These are phyloP conservation scores for Remorina albescens DNA, from an alignment of 2,797 vertebrate genomes.

Conservation along the genomic window DNA sequence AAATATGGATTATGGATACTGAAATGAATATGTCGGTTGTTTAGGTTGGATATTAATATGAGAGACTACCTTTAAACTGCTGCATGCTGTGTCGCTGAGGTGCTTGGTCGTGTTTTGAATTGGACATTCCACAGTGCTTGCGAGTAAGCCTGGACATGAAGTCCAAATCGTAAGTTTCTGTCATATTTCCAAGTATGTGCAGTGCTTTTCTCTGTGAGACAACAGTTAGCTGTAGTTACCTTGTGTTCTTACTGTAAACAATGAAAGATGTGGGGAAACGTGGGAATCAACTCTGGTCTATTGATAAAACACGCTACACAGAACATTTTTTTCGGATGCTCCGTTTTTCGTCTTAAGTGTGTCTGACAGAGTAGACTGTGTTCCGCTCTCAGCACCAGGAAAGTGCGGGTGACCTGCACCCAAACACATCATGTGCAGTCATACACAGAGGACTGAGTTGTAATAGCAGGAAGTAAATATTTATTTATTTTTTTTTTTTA, in stretches of 20 bases:
- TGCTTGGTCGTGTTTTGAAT: neutral
- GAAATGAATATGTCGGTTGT: conserved; percentile 4
- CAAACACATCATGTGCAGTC: neutral
- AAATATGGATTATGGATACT: conserved; percentile 42
- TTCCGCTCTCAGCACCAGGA: neutral
- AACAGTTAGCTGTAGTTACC: neutral
- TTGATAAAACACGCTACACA: too few relatives aligned
- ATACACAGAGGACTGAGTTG: neutral
- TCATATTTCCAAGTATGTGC: neutral
- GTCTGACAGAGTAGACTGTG: neutral
- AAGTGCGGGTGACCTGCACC: neutral
- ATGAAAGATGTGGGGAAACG: neutral
- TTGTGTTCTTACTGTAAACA: too few relatives aligned
- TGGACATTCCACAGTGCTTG: neutral
- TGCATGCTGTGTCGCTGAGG: neutral
- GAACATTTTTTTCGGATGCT: neutral
- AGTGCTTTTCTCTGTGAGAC: neutral
- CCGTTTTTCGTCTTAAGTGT: neutral
- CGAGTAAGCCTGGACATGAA: neutral
- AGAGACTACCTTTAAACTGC: neutral
- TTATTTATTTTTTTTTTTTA: neutral
- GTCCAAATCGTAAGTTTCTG: neutral
- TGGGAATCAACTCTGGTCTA: neutral
- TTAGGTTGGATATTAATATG: neutral
- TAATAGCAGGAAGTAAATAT: neutral